Base-by-base conservation (phyloP, 2,888 invertebrate species). In the Agrotis segetum region DNA sequence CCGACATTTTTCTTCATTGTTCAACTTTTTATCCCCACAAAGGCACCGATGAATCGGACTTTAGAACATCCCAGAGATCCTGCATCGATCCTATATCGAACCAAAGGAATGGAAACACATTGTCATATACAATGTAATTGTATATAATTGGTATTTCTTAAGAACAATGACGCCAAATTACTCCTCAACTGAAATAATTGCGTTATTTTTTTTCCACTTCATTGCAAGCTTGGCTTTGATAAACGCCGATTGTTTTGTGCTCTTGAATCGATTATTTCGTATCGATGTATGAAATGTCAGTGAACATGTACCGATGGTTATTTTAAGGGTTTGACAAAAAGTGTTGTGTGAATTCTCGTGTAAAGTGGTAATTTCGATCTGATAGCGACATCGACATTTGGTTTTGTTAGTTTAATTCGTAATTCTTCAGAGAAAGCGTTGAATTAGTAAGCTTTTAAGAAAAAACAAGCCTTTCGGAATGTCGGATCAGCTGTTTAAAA, bases 61-160 rank as follows among this genome's bases (percentile, higher is more conserved):
- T 90, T 88, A 74, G 88, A 86, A 85, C 88, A 94, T 93, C 87
- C 91, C 82, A 92, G 89, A 86, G 89, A 93, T 93, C 90, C 90
- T 82, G 87, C 89, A 92, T 93, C 94, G 94, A 95, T 92, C 89
- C 92, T 88, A 90, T 91, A 94, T 95, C 95, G 95, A 95, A 93
- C 91, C 88, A 82, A 81, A 79, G 92, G 94, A 91, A 95, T 93
- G 93, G 83, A 87, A 90, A 91, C 91, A 94, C 94, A 94, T 91
- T 95, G 95, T 95, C 94, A 94, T 95, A 95, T 95, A 94, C 93
- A 88, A 89, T 90, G 95, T 96, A 96, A 96, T 96, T 95, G 95
- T 95, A 95, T 94, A 95, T 96, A 96, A 96, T 96, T 96, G 95
- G 94, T 92, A 92, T 94, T 96, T 95, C 95, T 94, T 88, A 91